Base-by-base conservation (phyloP, 2,888 invertebrate species). In the Platycheirus rosarum region DNA sequence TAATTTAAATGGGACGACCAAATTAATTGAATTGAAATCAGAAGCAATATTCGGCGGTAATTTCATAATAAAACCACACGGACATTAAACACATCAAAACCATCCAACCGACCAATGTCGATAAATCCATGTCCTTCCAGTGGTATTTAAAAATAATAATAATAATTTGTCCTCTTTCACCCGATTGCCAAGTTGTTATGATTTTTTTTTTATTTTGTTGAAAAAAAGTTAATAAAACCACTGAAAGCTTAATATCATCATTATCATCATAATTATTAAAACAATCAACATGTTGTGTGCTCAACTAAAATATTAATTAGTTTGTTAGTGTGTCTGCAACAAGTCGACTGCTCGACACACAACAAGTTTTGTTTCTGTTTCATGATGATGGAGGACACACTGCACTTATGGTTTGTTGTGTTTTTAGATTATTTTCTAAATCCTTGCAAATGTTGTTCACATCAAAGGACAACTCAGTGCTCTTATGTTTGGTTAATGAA, bases 211-310 rank as follows among this genome's bases (percentile, higher is more conserved):
- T 35, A 3, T 5, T 32, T 40, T 40, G n/a, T 5, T 40, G 37
- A 13, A 40, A 40, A 26, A 29, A 26, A 29, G 29, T 29, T 44
- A 16, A 23, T 57, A 14, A 23, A 55, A 20, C 55, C 51, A 53
- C 16, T 77, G 63, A 32, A 18, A 23, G 7, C 49, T 46, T 65
- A 69, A 70, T 49, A 63, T 48, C 42, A 44, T 70, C 35, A 73
- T 65, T 9, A 73, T 66, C 42, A 44, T 70, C 35, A 73, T 65
- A 9, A 73, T 66, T 66, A 80, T 75, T 80, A 63, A 78, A 75
- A 37, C 62, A 70, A 69, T 74, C 75, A 80, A 75, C 70, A 53
- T 65, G 65, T 44, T 70, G 65, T 66, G 42, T 60, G 57, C 11
- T 35, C 14, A 46, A 11, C 3, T 51, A 66, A 53, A 69, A 79